A percentile compares a stretch with the other conserved stretches of the same genome.
Conservation (phyloP, 1,140 invertebrate species). For the Macrotrachela quadricornifera region DNA sequence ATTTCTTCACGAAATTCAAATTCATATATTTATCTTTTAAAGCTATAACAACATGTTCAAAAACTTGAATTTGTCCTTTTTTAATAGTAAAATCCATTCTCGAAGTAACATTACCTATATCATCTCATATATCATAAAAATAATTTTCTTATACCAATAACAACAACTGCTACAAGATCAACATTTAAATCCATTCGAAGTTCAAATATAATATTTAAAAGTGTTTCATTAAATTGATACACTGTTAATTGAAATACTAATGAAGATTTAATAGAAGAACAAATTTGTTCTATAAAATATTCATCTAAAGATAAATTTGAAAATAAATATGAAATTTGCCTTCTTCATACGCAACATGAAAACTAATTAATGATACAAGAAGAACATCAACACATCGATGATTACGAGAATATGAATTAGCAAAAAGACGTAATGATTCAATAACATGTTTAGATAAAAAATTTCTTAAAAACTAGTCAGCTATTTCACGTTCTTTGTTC, state of each 20-base stretch:
- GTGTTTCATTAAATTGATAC: constrained; percentile 59
- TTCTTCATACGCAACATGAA: constrained; percentile 85
- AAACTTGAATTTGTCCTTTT: constrained; percentile 35
- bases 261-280: constrained; percentile 37
- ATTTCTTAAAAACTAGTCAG: constrained; percentile 80
- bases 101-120: constrained; percentile 86
- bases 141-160: constrained; percentile 85
- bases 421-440: constrained; percentile 49
- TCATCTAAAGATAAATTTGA: constrained; percentile 54
- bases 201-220: constrained; percentile 66
- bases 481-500: constrained; percentile 53
- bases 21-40: constrained; percentile 36
- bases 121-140: constrained; percentile 96
- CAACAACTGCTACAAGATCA: constrained; percentile 77
- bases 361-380: constrained; percentile 82
- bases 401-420: constrained; percentile 66
- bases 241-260: constrained; percentile 57
- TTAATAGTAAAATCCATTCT: constrained; percentile 56
- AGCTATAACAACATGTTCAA: constrained; percentile 23
- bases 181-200: constrained; percentile 44
- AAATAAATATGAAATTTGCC: constrained; percentile 27
- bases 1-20: constrained; percentile 27
- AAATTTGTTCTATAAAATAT: constrained; percentile 46
- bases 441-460: constrained; percentile 83
- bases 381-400: constrained; percentile 74